Percentiles rank a stretch among this genome's conserved stretches.
phyloP scores from a whole-genome alignment of 2,888 invertebrate genomes.

The Balanococcus diminutus region DNA sequence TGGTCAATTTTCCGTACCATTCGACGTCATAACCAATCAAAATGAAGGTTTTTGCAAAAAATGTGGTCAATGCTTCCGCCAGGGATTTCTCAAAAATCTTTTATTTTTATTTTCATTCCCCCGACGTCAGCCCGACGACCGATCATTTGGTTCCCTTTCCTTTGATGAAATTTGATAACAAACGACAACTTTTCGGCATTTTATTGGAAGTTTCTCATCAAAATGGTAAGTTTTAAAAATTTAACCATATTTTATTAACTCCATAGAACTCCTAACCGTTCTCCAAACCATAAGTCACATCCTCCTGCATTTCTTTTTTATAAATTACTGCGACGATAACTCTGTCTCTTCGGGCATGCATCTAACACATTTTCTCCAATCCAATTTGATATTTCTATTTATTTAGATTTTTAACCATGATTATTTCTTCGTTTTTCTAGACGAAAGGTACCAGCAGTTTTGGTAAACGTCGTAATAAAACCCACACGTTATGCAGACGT shows the following conservation, averaged over 20 bases:
- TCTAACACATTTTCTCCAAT: not conserved
- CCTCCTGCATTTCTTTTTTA: not conserved
- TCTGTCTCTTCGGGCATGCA: not conserved
- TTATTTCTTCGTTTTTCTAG: constrained; percentile 64
- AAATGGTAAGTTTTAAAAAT: not conserved
- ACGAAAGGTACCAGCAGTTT: constrained; percentile 99
- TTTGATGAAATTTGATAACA: not conserved
- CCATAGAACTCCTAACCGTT: not conserved
- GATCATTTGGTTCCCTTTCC: too few species aligned
- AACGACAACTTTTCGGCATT: not conserved
- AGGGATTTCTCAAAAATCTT: not conserved
- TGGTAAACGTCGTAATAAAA: constrained; percentile 99
- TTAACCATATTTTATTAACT: not conserved
- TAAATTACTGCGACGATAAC: not conserved
- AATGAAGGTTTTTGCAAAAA: not conserved
- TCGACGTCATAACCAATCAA: not conserved
- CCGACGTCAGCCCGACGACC: too few species aligned
- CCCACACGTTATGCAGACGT: constrained; percentile 97
- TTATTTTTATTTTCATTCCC: not conserved
- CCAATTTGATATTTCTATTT: not conserved
- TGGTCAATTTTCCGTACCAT: not conserved
- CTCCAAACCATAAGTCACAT: not conserved
- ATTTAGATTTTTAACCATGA: not conserved
- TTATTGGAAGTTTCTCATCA: not conserved
- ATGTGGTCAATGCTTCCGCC: not conserved